A percentile compares a stretch with the other conserved stretches of the same genome.
phyloP scores from a whole-genome alignment of 2,113 vertebrate genomes.

The Pachypanchax playfairii region DNA sequence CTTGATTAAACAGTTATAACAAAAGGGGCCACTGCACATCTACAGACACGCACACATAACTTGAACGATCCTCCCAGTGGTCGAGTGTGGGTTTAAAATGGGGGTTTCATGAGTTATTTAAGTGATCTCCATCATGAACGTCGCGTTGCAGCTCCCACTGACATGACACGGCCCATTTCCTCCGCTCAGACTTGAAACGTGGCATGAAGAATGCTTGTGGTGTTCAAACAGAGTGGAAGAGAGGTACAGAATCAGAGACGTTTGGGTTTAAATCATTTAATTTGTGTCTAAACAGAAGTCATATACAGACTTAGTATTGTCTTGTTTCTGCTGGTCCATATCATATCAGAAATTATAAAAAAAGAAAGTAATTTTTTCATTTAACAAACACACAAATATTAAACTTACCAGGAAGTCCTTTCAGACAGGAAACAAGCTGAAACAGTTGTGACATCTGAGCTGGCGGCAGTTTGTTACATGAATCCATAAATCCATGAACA shows the following conservation, averaged over 20 bases:
- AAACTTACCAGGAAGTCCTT: not conserved
- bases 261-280: conserved; percentile 47
- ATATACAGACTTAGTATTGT: conserved; percentile 1
- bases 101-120: conserved; percentile 73
- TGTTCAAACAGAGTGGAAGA: conserved; percentile 31
- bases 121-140: conserved; percentile 48
- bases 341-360: conserved; percentile 3
- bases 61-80: conserved; percentile 39
- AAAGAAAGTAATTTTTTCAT: not conserved
- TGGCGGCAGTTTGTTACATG: conserved; percentile 20
- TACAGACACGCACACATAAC: conserved; percentile 21
- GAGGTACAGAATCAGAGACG: conserved; percentile 33
- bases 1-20: conserved; percentile 59
- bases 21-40: conserved; percentile 27
- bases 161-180: conserved; percentile 68
- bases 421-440: conserved; percentile 32
- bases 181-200: conserved; percentile 47
- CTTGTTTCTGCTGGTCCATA: conserved; percentile 12
- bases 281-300: conserved; percentile 4
- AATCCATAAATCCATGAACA: not conserved
- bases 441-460: conserved; percentile 16
- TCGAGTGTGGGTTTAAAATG: conserved; percentile 48
- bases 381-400: not conserved
- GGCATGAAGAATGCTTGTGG: conserved; percentile 45
- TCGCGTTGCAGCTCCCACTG: conserved; percentile 41